Evolutionary conservation across 2,888 invertebrate species (phyloP), one percentile per base, ranked within the genome.

Genomic region (Apotomis betuletana): DNA sequence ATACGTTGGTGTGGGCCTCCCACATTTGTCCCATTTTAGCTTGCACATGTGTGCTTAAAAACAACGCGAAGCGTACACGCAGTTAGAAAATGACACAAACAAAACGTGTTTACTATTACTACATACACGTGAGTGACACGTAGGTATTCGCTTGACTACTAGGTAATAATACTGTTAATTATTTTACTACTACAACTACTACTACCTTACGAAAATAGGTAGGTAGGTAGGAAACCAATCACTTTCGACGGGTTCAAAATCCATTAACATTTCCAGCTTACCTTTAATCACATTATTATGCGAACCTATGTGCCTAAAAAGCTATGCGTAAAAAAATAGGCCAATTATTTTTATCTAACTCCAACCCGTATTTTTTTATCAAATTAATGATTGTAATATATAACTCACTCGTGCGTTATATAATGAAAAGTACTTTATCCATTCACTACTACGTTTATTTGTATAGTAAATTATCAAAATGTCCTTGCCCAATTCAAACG

Each of bases 1-100:
- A 80, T 76, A 75, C 76, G 77, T 80, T 67, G 38, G 60, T 58
- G 51, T 57, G 69, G 70, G 83, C 86, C 91, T 91, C 92, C 91
- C 92, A 90, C 92, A 88, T 83, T 85, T 88, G 88, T 87, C 85
- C 90, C 78, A 89, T 89, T 90, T 90, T 89, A 88, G 85, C 83
- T 82, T 79, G 77, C 87, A 87, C 89, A 88, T 88, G 88, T 90
- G 84, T 63, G 67, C 51, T 57, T 54, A 62, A 44, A 69, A 62
- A 69, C 67, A 72, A 63, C 72, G 68, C 72, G 54, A n/a, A 44
- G 67, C 46, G 38, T 58, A 54, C 3, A 13, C 62, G 58, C 68
- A 63, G 41, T 54, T 61, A 67, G 55, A 60, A 60, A 64, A 67
- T 74, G 67, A 60, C 54, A 65, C 55, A 69, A 61, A 70, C 44